phyloP scores from a whole-genome alignment of 1,140 invertebrate genomes.

The Danaus plexippus region DNA sequence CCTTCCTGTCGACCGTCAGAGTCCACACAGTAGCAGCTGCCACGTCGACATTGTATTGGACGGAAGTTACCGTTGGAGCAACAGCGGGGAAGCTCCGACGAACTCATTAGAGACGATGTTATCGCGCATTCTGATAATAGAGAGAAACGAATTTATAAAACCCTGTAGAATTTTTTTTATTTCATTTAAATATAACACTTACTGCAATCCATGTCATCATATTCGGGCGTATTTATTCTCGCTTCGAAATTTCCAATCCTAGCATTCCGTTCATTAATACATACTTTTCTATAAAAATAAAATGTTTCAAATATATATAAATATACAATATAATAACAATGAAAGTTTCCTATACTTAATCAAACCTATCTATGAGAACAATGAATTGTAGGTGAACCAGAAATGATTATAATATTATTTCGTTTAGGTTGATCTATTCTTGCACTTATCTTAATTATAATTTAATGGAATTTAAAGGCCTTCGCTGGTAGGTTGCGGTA shows the following conservation, averaged over 20 bases:
- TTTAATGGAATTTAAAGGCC: no score
- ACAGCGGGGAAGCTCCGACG: conserved; percentile 70
- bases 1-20: conserved; percentile 71
- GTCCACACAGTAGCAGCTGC: conserved; percentile 74
- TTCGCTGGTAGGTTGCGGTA: no score
- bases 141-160: conserved; percentile 7
- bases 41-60: conserved; percentile 72
- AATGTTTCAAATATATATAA: not conserved
- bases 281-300: conserved; percentile 67
- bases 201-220: conserved; percentile 73
- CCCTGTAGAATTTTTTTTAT: not conserved
- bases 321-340: no score
- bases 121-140: conserved; percentile 72
- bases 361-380: no score
- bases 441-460: no score
- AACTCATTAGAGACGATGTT: conserved; percentile 59
- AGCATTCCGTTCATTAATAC: conserved; percentile 66
- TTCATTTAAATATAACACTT: conserved; percentile 35
- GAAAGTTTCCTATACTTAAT: no score
- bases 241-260: conserved; percentile 63
- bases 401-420: no score
- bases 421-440: no score
- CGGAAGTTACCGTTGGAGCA: conserved; percentile 75
- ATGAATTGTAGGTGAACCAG: no score
- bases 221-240: conserved; percentile 32